Conservation (phyloP, 2,797 vertebrate species). For the Poeciliopsis turneri region DNA sequence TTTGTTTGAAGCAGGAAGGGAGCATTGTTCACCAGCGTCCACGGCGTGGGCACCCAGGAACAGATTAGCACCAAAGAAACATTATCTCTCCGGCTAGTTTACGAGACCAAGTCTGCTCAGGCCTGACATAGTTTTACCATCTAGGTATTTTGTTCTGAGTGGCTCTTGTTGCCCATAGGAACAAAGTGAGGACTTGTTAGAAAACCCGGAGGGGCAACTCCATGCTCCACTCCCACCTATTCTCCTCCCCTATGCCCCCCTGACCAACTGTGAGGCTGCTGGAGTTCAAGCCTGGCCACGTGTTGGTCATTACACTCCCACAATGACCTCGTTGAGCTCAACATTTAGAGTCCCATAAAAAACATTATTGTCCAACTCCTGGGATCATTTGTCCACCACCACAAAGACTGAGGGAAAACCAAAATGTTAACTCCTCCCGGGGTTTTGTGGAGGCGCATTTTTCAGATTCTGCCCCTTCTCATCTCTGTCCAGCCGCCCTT, state of each 20-base stretch:
- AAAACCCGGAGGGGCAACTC: constrained; percentile 72
- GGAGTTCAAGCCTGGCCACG: constrained; percentile 90
- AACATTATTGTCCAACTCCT: constrained; percentile 92
- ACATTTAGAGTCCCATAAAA: constrained; percentile 92
- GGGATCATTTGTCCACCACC: constrained; percentile 87
- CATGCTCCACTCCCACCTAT: constrained; percentile 60
- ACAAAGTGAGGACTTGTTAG: constrained; percentile 88
- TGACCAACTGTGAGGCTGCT: constrained; percentile 77
- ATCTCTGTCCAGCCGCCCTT: constrained; percentile 53
- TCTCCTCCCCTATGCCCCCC: constrained; percentile 72
- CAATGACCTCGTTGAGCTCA: constrained; percentile 90
- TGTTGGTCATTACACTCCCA: constrained; percentile 87
- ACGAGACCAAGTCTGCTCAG: constrained; percentile 67
- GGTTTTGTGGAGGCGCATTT: constrained; percentile 78
- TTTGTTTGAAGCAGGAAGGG: constrained; percentile 80
- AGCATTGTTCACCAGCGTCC: constrained; percentile 80
- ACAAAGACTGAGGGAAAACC: constrained; percentile 82
- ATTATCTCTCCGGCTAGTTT: constrained; percentile 87
- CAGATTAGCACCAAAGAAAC: constrained; percentile 86
- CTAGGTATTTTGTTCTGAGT: constrained; percentile 85
- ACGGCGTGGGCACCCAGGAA: constrained; percentile 84
- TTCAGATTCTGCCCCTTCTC: constrained; percentile 82
- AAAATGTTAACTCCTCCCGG: constrained; percentile 85
- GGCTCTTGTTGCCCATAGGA: constrained; percentile 76
- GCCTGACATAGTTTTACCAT: constrained; percentile 67